Conservation (phyloP, 1,140 invertebrate genomes). For the Ylistrum balloti region DNA sequence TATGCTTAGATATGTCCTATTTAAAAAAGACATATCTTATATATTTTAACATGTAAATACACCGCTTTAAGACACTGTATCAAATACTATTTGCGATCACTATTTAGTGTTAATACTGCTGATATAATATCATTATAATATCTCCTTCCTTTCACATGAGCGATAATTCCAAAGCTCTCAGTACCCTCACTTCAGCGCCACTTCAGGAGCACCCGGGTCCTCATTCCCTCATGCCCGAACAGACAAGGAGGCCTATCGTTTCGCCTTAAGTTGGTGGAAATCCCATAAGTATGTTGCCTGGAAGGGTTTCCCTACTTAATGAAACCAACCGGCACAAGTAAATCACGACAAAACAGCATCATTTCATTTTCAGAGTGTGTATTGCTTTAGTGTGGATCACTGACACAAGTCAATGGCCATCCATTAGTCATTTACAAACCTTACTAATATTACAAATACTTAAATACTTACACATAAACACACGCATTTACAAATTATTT, state of each 20-base stretch:
- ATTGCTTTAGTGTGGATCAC: neutral
- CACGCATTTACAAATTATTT: neutral
- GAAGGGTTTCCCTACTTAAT: neutral
- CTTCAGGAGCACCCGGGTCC: neutral
- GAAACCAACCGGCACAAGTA: neutral
- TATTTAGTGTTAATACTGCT: neutral
- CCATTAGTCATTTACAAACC: neutral
- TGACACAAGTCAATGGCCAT: neutral
- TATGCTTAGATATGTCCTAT: no score
- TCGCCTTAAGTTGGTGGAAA: neutral
- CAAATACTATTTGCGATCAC: neutral
- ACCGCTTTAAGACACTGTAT: no score
- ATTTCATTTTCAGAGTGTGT: neutral
- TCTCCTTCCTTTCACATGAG: neutral
- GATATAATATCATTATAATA: neutral
- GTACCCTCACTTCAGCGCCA: neutral
- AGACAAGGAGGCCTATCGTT: constrained; percentile 37
- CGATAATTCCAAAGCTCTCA: neutral
- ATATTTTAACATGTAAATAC: no score
- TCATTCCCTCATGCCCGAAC: neutral
- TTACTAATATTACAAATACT: neutral
- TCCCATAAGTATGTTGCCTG: neutral
- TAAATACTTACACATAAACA: neutral
- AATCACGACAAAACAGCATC: neutral
- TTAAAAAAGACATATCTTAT: no score